These are phyloP conservation scores for Romanogobio albipinnatus DNA, from an alignment of 2,113 vertebrate species.

Conservation along the genomic window DNA sequence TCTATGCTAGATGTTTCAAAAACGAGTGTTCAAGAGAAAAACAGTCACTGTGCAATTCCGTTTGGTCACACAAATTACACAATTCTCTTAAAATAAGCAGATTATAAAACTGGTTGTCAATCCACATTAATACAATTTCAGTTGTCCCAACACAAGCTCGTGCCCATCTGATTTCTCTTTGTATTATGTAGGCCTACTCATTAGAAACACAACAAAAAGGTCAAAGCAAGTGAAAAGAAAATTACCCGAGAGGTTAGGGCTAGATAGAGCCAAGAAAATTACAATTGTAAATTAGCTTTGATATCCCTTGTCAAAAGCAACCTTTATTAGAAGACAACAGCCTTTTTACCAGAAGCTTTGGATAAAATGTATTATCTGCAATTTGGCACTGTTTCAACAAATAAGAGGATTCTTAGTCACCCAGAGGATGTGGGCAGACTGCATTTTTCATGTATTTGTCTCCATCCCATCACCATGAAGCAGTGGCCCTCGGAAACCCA, in stretches of 20 bases:
- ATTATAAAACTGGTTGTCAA: neutral
- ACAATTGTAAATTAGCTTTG: slow-evolving; percentile 30
- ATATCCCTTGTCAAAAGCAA: slow-evolving; percentile 29
- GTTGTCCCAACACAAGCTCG: neutral
- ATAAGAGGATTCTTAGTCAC: slow-evolving; percentile 11
- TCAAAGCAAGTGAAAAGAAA: slow-evolving; percentile 38
- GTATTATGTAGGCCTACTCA: slow-evolving; percentile 19
- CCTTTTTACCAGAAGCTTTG: too few relatives aligned
- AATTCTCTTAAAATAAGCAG: neutral
- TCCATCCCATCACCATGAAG: neutral
- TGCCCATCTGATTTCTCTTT: slow-evolving; percentile 26
- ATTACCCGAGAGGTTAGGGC: slow-evolving; percentile 32
- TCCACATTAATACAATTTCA: neutral
- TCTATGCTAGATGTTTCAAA: too few relatives aligned
- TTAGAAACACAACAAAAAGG: slow-evolving; percentile 44
- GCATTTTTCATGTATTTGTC: slow-evolving; percentile 31
- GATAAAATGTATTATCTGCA: neutral
- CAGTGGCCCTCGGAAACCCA: neutral
- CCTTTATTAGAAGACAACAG: slow-evolving; percentile 13
- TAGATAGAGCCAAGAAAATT: slow-evolving; percentile 40
- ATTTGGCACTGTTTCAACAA: slow-evolving; percentile 11
- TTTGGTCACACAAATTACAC: neutral
- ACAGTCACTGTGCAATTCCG: neutral
- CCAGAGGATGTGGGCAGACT: neutral
- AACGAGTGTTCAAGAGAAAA: neutral